A percentile compares a stretch with the other conserved stretches of the same genome.
Evolutionary conservation across 2,797 vertebrate genomes (phyloP).

Genomic region (Parambassis ranga): DNA sequence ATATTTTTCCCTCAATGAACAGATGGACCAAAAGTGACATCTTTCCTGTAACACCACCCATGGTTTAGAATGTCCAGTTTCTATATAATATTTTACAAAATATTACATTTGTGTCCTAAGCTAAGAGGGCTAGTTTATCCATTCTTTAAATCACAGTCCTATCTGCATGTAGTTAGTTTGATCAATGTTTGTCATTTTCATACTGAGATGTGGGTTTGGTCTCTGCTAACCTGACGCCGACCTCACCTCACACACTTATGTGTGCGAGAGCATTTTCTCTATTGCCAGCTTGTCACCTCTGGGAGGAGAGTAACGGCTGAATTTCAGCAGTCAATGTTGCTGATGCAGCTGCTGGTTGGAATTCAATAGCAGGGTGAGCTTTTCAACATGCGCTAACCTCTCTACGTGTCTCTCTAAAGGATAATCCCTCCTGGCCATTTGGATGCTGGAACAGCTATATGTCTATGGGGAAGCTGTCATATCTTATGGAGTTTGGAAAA

Average conservation of each 20-base stretch:
- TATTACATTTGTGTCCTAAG: too few species aligned
- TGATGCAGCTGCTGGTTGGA: constrained; percentile 67
- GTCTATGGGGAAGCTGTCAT: constrained; percentile 31
- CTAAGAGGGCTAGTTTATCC: too few species aligned
- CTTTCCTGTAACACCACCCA: too few species aligned
- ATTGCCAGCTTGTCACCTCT: constrained; percentile 35
- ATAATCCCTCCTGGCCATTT: constrained; percentile 46
- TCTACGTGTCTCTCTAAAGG: constrained; percentile 36
- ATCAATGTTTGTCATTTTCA: neutral
- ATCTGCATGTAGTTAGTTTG: too few species aligned
- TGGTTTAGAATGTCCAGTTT: too few species aligned
- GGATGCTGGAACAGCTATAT: constrained; percentile 12
- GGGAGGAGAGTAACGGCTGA: constrained; percentile 23
- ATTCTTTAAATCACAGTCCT: too few species aligned
- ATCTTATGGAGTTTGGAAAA: constrained; percentile 32
- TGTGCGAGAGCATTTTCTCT: constrained; percentile 8
- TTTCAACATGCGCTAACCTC: constrained; percentile 40
- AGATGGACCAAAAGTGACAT: too few species aligned
- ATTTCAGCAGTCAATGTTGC: constrained; percentile 46
- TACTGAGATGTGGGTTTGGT: neutral
- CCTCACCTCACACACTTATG: neutral
- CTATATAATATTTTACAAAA: too few species aligned
- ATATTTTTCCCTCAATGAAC: too few species aligned
- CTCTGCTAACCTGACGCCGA: neutral
- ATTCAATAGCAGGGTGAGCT: constrained; percentile 49